Conservation (phyloP, 1,140 invertebrate genomes). For the Daktulosphaira vitifoliae region DNA sequence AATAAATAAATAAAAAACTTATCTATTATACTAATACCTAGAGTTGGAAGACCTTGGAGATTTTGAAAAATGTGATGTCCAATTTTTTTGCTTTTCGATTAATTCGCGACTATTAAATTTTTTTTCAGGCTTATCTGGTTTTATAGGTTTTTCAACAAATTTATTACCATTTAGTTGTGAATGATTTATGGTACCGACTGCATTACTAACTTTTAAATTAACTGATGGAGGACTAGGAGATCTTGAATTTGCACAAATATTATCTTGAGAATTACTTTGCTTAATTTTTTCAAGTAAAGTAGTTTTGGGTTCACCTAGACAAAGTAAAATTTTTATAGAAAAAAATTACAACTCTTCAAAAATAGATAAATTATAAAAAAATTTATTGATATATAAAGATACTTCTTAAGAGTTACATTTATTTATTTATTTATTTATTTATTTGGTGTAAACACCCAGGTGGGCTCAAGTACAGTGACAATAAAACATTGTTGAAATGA, state of each 20-base stretch:
- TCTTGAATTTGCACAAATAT: conserved; percentile 25
- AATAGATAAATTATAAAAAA: too few species aligned
- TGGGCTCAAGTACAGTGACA: too few species aligned
- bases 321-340: too few species aligned
- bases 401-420: too few species aligned
- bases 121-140: conserved; percentile 68
- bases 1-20: background rate
- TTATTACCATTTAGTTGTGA: conserved; percentile 27
- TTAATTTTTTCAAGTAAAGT: conserved; percentile 28
- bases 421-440: too few species aligned
- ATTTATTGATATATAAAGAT: too few species aligned
- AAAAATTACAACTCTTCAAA: too few species aligned
- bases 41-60: conserved; percentile 41
- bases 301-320: conserved; percentile 14
- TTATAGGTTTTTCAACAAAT: conserved; percentile 46
- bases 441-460: too few species aligned
- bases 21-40: background rate
- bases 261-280: conserved; percentile 28
- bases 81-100: conserved; percentile 82
- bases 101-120: conserved; percentile 74
- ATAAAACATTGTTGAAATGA: too few species aligned
- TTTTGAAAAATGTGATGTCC: conserved; percentile 81
- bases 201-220: conserved; percentile 18
- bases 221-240: conserved; percentile 16
- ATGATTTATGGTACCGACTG: background rate